Percentiles rank a stretch among this genome's conserved stretches.
Conservation (phyloP, 2,113 vertebrate species). For the Prochilodus magdalenae region DNA sequence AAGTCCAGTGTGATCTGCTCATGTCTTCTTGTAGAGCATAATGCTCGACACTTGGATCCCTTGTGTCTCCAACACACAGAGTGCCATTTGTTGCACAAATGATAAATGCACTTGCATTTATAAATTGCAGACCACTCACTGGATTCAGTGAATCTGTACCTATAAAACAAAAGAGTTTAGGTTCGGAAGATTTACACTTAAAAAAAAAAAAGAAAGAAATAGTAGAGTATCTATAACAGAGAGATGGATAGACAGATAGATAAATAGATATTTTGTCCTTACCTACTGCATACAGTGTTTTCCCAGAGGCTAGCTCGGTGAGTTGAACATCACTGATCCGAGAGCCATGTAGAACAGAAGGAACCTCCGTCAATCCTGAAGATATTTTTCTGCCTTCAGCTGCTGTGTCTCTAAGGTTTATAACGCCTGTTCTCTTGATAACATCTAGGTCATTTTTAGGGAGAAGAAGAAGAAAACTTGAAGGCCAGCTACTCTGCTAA, state of each 20-base stretch:
- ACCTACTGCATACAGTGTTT: conserved; percentile 75
- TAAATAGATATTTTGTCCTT: conserved; percentile 22
- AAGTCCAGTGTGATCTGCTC: conserved; percentile 69
- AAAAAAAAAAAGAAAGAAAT: not conserved
- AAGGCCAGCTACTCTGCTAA: not conserved
- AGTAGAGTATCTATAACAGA: no score
- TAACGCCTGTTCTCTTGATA: conserved; percentile 71
- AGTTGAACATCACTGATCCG: conserved; percentile 70
- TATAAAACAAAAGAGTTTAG: conserved; percentile 41
- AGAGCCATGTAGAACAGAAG: conserved; percentile 81
- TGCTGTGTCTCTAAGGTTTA: conserved; percentile 56
- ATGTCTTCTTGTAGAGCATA: not conserved
- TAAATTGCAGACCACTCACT: conserved; percentile 78
- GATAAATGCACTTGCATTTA: conserved; percentile 71
- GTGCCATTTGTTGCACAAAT: conserved; percentile 76
- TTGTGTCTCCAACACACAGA: conserved; percentile 78
- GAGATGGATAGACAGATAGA: not conserved
- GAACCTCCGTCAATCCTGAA: conserved; percentile 45
- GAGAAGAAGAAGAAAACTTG: not conserved
- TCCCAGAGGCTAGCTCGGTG: conserved; percentile 77
- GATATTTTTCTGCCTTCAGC: conserved; percentile 74
- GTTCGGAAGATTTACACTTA: not conserved
- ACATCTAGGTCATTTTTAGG: conserved; percentile 71
- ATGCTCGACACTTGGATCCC: conserved; percentile 53
- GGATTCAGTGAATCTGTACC: conserved; percentile 63